Conservation (phyloP, 2,888 invertebrate species). For the Erebia aethiops region DNA sequence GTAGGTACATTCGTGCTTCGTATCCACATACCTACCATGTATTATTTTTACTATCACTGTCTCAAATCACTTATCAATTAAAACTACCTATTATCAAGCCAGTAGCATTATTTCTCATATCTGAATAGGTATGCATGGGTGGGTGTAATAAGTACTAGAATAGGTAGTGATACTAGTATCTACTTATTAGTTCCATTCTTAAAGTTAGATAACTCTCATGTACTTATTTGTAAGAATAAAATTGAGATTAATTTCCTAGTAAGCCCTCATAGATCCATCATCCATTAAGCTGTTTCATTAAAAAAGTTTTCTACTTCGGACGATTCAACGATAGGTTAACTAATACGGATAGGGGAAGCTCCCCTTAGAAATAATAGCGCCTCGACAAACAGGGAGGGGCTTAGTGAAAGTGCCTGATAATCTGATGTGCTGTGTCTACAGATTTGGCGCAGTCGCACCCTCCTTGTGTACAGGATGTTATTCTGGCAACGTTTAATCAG, state of each 20-base stretch:
- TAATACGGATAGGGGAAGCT: conserved; percentile 20
- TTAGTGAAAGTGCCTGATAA: conserved; percentile 46
- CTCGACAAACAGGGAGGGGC: conserved; percentile 23
- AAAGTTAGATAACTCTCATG: no score
- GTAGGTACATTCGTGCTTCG: no score
- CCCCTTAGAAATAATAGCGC: conserved; percentile 18
- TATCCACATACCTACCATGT: no score
- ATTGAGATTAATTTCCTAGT: not conserved
- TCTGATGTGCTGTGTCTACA: conserved; percentile 73
- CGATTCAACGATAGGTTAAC: conserved; percentile 16
- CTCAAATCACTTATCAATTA: no score
- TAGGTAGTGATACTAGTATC: no score
- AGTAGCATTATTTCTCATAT: no score
- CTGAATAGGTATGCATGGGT: no score
- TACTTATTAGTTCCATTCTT: no score
- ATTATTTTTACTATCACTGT: no score
- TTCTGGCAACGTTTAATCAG: not conserved
- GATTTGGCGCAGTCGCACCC: conserved; percentile 65
- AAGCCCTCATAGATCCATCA: not conserved
- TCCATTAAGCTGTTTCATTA: not conserved
- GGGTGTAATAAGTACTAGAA: no score
- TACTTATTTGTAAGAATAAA: no score
- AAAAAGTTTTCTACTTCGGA: conserved; percentile 13
- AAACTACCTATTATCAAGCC: no score
- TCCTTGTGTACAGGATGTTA: conserved; percentile 27